Evolutionary conservation across 2,888 invertebrate genomes (phyloP).

Genomic region (Acrobasis suavella): DNA sequence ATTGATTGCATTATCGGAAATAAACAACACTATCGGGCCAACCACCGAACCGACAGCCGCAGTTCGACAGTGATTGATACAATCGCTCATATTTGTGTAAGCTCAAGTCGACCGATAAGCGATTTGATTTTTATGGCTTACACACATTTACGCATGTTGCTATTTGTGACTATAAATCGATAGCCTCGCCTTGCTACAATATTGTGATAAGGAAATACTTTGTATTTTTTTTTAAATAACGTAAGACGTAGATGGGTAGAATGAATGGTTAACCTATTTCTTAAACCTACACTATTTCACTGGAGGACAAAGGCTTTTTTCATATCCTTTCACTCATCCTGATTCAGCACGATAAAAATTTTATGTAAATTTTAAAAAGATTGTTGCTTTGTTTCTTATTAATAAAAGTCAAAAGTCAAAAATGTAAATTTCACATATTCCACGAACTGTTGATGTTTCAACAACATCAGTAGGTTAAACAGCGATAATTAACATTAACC

Average conservation of each 20-base stretch:
- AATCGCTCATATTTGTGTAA: conserved; percentile 34
- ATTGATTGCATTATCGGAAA: conserved; percentile 60
- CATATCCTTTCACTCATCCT: no score
- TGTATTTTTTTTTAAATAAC: background rate
- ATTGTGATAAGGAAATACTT: background rate
- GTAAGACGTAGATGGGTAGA: no score
- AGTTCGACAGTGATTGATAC: conserved; percentile 59
- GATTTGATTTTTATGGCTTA: conserved; percentile 35
- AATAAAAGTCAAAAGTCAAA: no score
- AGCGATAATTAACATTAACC: conserved; percentile 41
- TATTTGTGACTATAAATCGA: conserved; percentile 22
- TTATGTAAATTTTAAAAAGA: no score
- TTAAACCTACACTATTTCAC: no score
- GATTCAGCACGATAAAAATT: no score
- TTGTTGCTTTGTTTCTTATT: no score
- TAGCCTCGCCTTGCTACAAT: background rate
- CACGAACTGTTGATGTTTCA: background rate
- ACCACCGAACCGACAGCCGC: conserved; percentile 32
- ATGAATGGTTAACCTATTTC: no score
- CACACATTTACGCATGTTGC: conserved; percentile 14
- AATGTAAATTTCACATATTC: conserved; percentile 6
- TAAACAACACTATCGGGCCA: conserved; percentile 43
- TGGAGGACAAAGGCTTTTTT: no score
- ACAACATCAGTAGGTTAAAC: conserved; percentile 36
- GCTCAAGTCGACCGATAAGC: conserved; percentile 27